Conservation (phyloP, 2,888 invertebrate genomes). For the Cephus spinipes region DNA sequence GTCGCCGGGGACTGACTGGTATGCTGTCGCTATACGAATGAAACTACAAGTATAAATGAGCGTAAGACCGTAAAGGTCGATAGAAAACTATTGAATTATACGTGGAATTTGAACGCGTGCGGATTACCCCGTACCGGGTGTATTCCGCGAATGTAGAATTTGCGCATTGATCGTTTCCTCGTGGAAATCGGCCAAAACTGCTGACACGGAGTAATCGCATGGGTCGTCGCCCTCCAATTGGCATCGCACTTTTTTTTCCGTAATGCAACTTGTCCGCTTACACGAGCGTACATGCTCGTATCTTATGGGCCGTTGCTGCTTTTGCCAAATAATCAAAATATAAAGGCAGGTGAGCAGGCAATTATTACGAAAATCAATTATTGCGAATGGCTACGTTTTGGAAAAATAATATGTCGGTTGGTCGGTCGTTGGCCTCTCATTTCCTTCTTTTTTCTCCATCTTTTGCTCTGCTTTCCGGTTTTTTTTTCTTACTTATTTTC, state of each 20-base stretch:
- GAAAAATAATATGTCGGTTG: conserved; percentile 26
- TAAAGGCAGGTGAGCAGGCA: not conserved
- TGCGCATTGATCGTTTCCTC: not conserved
- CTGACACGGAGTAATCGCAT: conserved; percentile 39
- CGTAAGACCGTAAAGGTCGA: not conserved
- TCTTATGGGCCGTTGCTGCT: not conserved
- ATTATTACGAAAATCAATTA: not conserved
- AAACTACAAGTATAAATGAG: not conserved
- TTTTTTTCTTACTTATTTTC: not conserved
- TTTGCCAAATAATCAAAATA: conserved; percentile 12
- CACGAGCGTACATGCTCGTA: not conserved
- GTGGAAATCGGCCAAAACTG: conserved; percentile 25
- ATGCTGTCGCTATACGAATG: not conserved
- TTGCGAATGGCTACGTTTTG: conserved; percentile 18
- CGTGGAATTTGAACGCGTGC: not conserved
- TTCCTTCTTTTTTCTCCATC: conserved; percentile 28
- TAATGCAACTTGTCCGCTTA: not conserved
- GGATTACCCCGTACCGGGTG: not conserved
- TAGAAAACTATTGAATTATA: not conserved
- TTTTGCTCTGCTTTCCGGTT: conserved; percentile 6
- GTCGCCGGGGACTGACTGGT: not conserved
- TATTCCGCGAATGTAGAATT: not conserved
- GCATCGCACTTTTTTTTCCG: not conserved
- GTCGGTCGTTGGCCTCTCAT: conserved; percentile 37
- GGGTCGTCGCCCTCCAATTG: conserved; percentile 35